Evolutionary conservation across 2,888 invertebrate genomes (phyloP).

Genomic region (Colletes collaris): DNA sequence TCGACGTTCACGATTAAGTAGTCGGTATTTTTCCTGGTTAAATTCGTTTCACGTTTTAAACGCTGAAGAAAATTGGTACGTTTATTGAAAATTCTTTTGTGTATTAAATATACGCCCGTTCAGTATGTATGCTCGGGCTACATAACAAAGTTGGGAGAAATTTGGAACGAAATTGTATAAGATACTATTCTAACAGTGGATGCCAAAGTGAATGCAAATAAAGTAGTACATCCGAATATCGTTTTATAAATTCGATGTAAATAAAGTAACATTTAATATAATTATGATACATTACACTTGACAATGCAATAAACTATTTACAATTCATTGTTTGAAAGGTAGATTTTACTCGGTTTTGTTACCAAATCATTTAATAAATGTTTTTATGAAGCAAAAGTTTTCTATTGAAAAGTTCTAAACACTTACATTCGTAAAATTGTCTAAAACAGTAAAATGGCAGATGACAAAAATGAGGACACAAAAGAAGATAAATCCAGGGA

Average conservation of each 20-base stretch:
- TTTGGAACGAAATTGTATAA: not conserved
- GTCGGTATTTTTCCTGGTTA: not conserved
- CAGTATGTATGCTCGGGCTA: not conserved
- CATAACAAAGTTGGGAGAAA: conserved; percentile 1
- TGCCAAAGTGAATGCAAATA: not conserved
- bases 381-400: not conserved
- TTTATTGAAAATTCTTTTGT: not conserved
- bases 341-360: not conserved
- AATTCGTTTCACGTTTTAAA: not conserved
- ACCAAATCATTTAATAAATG: not conserved
- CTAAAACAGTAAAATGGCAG: conserved; percentile 66
- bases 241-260: too few species aligned
- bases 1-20: not conserved
- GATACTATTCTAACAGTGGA: not conserved
- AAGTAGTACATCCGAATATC: not conserved
- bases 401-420: not conserved
- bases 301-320: not conserved
- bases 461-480: conserved; percentile 65
- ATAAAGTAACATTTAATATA: not conserved
- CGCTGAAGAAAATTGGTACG: not conserved
- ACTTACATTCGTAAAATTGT: not conserved
- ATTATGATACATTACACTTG: not conserved
- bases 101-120: not conserved
- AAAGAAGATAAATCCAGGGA: conserved; percentile 44
- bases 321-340: too few species aligned